Percentiles rank a stretch among this genome's conserved stretches.
phyloP scores from a whole-genome alignment of 2,113 vertebrate species.

The Polyodon spathula region DNA sequence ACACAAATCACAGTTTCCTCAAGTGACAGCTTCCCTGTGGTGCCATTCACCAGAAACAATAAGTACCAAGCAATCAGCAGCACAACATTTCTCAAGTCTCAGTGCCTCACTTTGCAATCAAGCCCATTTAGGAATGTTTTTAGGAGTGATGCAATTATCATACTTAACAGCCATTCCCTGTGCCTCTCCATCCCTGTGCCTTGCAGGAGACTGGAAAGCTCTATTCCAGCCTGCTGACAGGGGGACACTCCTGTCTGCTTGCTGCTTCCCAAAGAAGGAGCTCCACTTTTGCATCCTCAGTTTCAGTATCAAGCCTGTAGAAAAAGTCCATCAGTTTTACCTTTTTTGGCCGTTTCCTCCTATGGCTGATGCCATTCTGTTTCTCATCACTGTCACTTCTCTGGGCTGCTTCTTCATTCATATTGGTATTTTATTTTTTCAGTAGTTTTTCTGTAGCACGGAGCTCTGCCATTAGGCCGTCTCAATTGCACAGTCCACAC shows the following conservation, averaged over 20 bases:
- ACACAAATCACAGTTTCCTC: slow-evolving; percentile 7
- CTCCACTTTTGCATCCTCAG: slow-evolving; percentile 7
- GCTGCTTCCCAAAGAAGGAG: neutral
- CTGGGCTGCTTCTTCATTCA: slow-evolving; percentile 55
- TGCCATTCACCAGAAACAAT: neutral
- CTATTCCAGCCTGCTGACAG: too few relatives aligned
- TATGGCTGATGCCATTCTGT: slow-evolving; percentile 48
- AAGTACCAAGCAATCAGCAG: neutral
- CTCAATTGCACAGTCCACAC: slow-evolving; percentile 34
- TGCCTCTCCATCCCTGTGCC: too few relatives aligned
- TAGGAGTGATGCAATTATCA: too few relatives aligned
- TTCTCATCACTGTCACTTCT: slow-evolving; percentile 57
- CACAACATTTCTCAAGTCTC: neutral
- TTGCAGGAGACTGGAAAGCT: too few relatives aligned
- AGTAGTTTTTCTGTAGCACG: slow-evolving; percentile 23
- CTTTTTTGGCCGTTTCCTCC: slow-evolving; percentile 61
- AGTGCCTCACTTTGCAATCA: neutral
- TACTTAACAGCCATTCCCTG: too few relatives aligned
- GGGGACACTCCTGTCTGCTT: too few relatives aligned
- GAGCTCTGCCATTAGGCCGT: slow-evolving; percentile 40
- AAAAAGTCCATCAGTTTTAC: slow-evolving; percentile 28
- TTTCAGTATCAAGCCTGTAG: slow-evolving; percentile 7
- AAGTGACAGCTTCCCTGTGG: slow-evolving; percentile 4
- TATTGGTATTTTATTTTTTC: slow-evolving; percentile 24
- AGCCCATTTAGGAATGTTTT: neutral